Percentiles rank a stretch among this genome's conserved stretches.
Evolutionary conservation across 2,888 invertebrate species (phyloP).

Genomic region (Rhabditoides inermis): DNA sequence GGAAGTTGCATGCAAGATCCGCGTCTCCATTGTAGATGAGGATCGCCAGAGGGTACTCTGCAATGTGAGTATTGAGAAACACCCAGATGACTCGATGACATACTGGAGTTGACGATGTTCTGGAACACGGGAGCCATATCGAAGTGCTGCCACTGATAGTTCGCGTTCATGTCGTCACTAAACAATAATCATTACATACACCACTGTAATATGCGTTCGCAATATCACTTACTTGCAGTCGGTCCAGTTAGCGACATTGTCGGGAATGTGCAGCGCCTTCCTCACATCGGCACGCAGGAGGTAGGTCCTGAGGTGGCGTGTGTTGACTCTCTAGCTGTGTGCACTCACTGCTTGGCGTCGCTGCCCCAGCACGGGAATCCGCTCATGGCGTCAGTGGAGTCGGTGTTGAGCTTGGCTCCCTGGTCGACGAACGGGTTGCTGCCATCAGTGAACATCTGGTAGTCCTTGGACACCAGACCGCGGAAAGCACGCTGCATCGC

Average conservation of each 20-base stretch:
- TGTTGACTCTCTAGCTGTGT: no score
- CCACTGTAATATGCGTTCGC: neutral
- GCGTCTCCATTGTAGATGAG: slow-evolving; percentile 46
- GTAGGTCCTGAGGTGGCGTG: slow-evolving; percentile 21
- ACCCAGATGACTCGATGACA: neutral
- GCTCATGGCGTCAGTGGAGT: slow-evolving; percentile 31
- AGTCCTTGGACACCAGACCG: no score
- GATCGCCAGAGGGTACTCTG: slow-evolving; percentile 21
- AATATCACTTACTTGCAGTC: slow-evolving; percentile 23
- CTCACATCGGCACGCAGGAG: slow-evolving; percentile 22
- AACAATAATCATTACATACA: neutral
- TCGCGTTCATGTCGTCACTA: slow-evolving; percentile 33
- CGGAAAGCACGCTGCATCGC: no score
- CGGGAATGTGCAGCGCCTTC: slow-evolving; percentile 31
- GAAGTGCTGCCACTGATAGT: slow-evolving; percentile 36
- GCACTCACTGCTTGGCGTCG: no score
- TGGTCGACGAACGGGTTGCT: slow-evolving; percentile 30
- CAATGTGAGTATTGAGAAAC: neutral
- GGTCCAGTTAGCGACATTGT: slow-evolving; percentile 15
- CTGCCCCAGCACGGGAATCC: slow-evolving; percentile 28
- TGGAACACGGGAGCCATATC: slow-evolving; percentile 41
- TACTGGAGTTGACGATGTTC: slow-evolving; percentile 18
- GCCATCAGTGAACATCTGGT: slow-evolving; percentile 19
- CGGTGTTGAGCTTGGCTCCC: slow-evolving; percentile 21
- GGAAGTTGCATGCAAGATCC: slow-evolving; percentile 41